Evolutionary conservation across 2,888 invertebrate species (phyloP).

Genomic region (Anticlea derivata): DNA sequence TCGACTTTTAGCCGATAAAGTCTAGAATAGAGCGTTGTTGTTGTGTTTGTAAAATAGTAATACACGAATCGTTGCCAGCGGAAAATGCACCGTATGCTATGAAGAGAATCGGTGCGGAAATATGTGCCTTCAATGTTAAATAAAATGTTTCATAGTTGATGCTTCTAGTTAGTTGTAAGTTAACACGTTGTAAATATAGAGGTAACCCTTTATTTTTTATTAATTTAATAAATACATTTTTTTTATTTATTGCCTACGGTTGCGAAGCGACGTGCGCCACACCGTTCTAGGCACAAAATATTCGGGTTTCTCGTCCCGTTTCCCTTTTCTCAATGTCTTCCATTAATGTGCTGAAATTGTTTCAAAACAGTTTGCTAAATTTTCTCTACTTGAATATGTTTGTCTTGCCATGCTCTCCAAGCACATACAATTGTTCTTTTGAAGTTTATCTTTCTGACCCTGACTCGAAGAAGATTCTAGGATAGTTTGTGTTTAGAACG

Average conservation of each 20-base stretch:
- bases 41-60: constrained; percentile 46
- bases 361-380: constrained; percentile 12
- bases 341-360: constrained; percentile 14
- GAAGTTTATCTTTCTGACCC: background rate
- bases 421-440: background rate
- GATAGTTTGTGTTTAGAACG: constrained; percentile 49
- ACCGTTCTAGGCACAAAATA: constrained; percentile 27
- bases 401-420: constrained; percentile 26
- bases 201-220: constrained; percentile 75
- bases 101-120: constrained; percentile 78
- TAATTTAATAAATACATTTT: constrained; percentile 72
- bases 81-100: constrained; percentile 64
- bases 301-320: constrained; percentile 26
- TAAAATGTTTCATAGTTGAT: constrained; percentile 80
- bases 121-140: constrained; percentile 83
- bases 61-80: constrained; percentile 57
- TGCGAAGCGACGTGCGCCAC: constrained; percentile 46
- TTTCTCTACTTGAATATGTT: constrained; percentile 9
- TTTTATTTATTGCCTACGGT: constrained; percentile 75
- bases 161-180: constrained; percentile 79
- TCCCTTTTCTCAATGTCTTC: constrained; percentile 29
- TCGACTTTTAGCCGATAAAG: constrained; percentile 37
- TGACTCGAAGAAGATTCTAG: constrained; percentile 10
- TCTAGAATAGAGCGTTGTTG: constrained; percentile 43
- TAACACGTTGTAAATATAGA: constrained; percentile 79